Base-by-base conservation (phyloP, 2,888 invertebrate species). In the Zygothrica quintamaculata region DNA sequence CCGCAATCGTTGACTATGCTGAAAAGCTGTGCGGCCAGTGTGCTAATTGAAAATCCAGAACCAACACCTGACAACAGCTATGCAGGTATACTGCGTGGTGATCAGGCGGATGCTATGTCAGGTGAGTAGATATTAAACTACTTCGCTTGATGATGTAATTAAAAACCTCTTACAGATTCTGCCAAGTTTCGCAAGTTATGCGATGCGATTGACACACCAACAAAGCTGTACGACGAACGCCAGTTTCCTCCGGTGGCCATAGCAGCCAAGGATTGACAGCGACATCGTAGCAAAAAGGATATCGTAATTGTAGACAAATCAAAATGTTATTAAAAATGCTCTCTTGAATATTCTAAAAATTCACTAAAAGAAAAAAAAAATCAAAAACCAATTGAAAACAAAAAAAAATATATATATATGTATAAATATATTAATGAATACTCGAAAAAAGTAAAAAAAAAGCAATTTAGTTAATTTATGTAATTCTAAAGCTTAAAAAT, bases 71-170 rank as follows among this genome's bases (percentile, higher is more conserved):
- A 90, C 51, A 88, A 88, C 31, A 90, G 96, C 93, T 97, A 97
- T 94, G 96, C 97, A 92, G 95, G 96, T 92, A 96, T 96, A 92
- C 94, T 97, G 92, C 95, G 96, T 92, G 96, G 96, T 92, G 94
- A 95, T 89, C 94, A 95, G 69, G 92, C 93, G 57, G 94, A 94
- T 93, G 92, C 93, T 93, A 95, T 96, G 95, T 95, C 96, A 96
- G 97, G 97, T 97, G 13, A 34, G 4, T 12, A 34, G 34, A 34
- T 3, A 1, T 5, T 13, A 12, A 22, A 13, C 11, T 11, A 6
- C 12, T 9, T 6, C 34, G 11, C 5, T 13, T 25, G 0, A 36
- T 31, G 9, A 15, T 11, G 22, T 5, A 22, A 7, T 31, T 12
- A 15, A 1, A 3, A 11, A 8, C 5, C 4, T 9, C 8, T 31